Conservation (phyloP, 2,113 vertebrate species). For the Nycticebus coucang region DNA sequence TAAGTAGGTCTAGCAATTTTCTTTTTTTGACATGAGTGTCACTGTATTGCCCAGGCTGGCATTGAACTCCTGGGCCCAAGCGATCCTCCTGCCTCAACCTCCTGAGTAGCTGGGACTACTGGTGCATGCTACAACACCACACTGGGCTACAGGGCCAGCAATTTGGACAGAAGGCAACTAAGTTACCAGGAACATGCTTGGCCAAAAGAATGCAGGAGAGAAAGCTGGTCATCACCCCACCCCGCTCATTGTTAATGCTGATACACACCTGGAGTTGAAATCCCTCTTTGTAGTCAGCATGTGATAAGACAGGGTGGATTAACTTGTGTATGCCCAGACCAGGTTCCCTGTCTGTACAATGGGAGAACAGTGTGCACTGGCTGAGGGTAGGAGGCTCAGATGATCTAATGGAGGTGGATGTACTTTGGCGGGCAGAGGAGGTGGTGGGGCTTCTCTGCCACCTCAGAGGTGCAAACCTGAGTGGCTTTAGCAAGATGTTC, state of each 20-base stretch:
- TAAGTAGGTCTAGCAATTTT: too few species aligned
- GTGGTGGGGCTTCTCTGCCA: too few species aligned
- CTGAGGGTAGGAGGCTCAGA: neutral
- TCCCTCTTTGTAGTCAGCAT: neutral
- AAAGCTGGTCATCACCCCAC: neutral
- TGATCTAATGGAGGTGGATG: neutral
- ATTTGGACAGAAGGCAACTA: too few species aligned
- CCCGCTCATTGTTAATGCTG: neutral
- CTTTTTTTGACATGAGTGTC: too few species aligned
- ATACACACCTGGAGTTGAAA: accelerated
- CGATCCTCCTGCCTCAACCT: too few species aligned
- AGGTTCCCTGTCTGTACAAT: accelerated
- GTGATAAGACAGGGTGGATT: neutral
- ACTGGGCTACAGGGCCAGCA: too few species aligned
- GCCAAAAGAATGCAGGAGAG: neutral
- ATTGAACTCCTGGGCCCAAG: too few species aligned
- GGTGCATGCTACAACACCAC: too few species aligned
- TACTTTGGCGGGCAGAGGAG: neutral
- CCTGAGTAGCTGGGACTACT: too few species aligned
- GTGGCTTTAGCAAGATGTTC: neutral
- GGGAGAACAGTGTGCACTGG: accelerated
- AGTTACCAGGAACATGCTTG: too few species aligned
- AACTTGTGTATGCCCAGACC: neutral
- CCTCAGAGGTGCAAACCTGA: neutral
- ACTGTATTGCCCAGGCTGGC: too few species aligned